Evolutionary conservation across 2,888 invertebrate species (phyloP).

Genomic region (Eilema sororculum): DNA sequence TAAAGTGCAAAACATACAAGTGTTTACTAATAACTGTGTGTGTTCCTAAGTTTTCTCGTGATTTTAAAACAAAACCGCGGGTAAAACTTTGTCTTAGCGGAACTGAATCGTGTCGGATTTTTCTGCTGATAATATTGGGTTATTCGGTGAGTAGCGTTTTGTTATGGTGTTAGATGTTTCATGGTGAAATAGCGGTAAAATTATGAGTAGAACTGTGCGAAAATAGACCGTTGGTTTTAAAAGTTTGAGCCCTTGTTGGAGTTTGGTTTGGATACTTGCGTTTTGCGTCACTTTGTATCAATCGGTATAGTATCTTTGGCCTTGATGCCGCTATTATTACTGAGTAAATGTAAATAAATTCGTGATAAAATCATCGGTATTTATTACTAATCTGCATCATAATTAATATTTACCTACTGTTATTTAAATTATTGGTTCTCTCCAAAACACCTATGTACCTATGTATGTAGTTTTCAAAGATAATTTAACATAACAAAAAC

Average conservation of each 20-base stretch:
- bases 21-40: constrained; percentile 57
- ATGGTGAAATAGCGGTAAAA: constrained; percentile 66
- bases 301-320: constrained; percentile 2
- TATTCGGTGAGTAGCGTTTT: constrained; percentile 75
- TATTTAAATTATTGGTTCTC: no score
- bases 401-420: neutral
- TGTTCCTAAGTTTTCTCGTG: constrained; percentile 67
- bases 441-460: no score
- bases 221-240: constrained; percentile 40
- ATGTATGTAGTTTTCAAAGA: no score
- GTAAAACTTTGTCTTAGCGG: constrained; percentile 76
- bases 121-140: constrained; percentile 69
- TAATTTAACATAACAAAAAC: no score
- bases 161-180: constrained; percentile 70
- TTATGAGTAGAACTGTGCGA: constrained; percentile 36
- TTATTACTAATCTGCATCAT: neutral
- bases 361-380: neutral
- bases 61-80: constrained; percentile 74
- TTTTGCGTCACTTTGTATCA: neutral
- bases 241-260: constrained; percentile 23
- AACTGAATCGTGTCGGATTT: constrained; percentile 74
- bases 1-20: constrained; percentile 59
- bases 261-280: neutral
- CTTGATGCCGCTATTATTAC: neutral
- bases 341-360: neutral